These are phyloP conservation scores for Hycleus phaleratus DNA, from an alignment of 1,140 invertebrate species.

Conservation along the genomic window DNA sequence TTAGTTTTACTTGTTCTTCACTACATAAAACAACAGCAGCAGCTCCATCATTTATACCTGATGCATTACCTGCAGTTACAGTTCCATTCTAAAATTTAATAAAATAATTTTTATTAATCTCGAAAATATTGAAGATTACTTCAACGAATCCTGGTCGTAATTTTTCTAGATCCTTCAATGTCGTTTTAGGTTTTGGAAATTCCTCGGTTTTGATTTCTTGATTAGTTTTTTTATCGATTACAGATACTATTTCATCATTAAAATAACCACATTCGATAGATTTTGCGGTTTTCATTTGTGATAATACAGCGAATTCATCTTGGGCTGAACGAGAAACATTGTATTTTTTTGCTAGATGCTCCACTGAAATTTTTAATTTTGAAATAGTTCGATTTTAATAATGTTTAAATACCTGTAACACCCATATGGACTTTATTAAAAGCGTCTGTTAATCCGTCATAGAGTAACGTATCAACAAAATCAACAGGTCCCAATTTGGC, in stretches of 20 bases:
- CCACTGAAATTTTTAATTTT: conserved; percentile 45
- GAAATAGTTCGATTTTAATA: too few relatives aligned
- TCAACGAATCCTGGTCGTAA: conserved; percentile 54
- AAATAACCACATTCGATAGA: conserved; percentile 62
- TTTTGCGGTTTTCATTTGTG: conserved; percentile 60
- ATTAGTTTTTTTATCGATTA: conserved; percentile 49
- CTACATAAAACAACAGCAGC: conserved; percentile 70
- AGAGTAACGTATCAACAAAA: conserved; percentile 63
- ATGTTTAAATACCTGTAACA: conserved; percentile 56
- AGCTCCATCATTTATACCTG: conserved; percentile 81
- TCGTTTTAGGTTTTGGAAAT: conserved; percentile 56
- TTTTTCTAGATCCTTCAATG: conserved; percentile 51
- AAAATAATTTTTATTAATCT: neutral
- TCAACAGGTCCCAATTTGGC: conserved; percentile 61
- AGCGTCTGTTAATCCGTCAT: conserved; percentile 75
- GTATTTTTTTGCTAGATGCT: conserved; percentile 70
- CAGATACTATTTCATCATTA: conserved; percentile 61
- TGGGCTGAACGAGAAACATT: conserved; percentile 64
- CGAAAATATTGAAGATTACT: neutral
- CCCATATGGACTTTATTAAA: conserved; percentile 78
- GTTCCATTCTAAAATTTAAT: conserved; percentile 47
- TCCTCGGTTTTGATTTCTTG: conserved; percentile 55
- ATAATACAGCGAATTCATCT: conserved; percentile 63
- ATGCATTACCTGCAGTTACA: conserved; percentile 72
- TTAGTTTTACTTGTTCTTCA: conserved; percentile 44